phyloP scores from a whole-genome alignment of 2,113 vertebrate species.

The Seriola aureovittata region DNA sequence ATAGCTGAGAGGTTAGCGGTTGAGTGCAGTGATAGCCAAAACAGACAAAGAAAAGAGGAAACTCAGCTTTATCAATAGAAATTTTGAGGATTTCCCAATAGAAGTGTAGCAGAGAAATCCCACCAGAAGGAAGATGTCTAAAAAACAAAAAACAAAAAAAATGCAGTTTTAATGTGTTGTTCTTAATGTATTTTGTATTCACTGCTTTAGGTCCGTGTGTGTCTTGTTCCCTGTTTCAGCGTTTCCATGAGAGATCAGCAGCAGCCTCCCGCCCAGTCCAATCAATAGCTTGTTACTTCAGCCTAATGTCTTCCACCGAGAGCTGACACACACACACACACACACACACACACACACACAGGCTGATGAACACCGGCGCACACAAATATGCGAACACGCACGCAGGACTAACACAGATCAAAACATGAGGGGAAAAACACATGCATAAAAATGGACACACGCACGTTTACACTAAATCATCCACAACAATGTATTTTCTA shows the following conservation, averaged over 20 bases:
- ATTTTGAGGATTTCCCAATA: slow-evolving; percentile 15
- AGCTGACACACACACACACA: slow-evolving; percentile 30
- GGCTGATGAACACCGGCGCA: slow-evolving; percentile 10
- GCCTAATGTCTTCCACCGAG: slow-evolving; percentile 65
- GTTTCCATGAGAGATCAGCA: slow-evolving; percentile 68
- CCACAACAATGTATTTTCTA: slow-evolving; percentile 21
- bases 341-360: slow-evolving; percentile 20
- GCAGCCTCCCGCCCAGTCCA: slow-evolving; percentile 47
- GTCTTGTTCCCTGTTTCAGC: slow-evolving; percentile 46
- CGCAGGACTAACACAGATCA: neutral
- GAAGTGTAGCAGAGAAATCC: slow-evolving; percentile 22
- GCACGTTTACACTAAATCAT: slow-evolving; percentile 18
- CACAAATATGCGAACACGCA: slow-evolving; percentile 17
- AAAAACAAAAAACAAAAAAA: neutral
- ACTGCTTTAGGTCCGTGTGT: slow-evolving; percentile 20
- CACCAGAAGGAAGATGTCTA: slow-evolving; percentile 7
- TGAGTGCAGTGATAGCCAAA: neutral
- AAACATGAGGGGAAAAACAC: neutral
- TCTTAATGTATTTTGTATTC: slow-evolving; percentile 45
- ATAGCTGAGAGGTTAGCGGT: neutral
- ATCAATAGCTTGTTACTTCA: slow-evolving; percentile 79
- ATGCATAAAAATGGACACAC: neutral
- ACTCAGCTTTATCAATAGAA: slow-evolving; percentile 33
- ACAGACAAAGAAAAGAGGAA: neutral
- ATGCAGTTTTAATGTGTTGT: slow-evolving; percentile 19